phyloP scores from a whole-genome alignment of 2,113 vertebrate genomes.

The Lonchura striata region DNA sequence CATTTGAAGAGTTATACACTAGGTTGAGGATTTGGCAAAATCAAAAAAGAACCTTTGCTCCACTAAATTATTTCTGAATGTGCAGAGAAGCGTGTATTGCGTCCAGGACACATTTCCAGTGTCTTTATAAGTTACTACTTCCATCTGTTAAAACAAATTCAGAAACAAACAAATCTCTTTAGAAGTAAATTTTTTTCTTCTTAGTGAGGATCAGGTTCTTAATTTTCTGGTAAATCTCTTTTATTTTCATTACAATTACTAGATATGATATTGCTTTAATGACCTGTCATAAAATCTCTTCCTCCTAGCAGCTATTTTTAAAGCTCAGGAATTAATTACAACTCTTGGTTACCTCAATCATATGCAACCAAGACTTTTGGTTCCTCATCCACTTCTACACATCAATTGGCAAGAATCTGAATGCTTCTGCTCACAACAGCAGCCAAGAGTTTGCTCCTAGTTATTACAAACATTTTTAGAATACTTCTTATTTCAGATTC shows the following conservation, averaged over 20 bases:
- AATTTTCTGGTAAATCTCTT: not conserved
- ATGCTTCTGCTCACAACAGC: not conserved
- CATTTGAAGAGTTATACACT: not conserved
- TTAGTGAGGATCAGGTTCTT: not conserved
- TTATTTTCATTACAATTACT: not conserved
- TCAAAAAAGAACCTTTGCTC: not conserved
- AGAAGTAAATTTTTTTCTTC: not conserved
- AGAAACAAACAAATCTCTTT: not conserved
- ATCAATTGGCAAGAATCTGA: not conserved
- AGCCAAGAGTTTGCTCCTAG: not conserved
- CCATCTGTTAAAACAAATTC: slow-evolving; percentile 22
- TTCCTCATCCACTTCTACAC: not conserved
- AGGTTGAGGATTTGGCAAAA: not conserved
- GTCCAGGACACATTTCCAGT: not conserved
- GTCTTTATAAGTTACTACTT: not conserved
- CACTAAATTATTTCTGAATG: not conserved
- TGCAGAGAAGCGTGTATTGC: not conserved
- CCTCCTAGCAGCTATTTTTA: not conserved
- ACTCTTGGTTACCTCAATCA: not conserved
- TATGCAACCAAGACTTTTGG: not conserved
- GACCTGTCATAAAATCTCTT: not conserved
- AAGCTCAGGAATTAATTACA: slow-evolving; percentile 1
- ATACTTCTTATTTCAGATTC: not conserved
- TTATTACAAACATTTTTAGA: slow-evolving; percentile 12
- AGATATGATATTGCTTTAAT: not conserved